These are phyloP conservation scores for Scytalopus superciliaris DNA, from an alignment of 2,113 vertebrate species.

Conservation along the genomic window DNA sequence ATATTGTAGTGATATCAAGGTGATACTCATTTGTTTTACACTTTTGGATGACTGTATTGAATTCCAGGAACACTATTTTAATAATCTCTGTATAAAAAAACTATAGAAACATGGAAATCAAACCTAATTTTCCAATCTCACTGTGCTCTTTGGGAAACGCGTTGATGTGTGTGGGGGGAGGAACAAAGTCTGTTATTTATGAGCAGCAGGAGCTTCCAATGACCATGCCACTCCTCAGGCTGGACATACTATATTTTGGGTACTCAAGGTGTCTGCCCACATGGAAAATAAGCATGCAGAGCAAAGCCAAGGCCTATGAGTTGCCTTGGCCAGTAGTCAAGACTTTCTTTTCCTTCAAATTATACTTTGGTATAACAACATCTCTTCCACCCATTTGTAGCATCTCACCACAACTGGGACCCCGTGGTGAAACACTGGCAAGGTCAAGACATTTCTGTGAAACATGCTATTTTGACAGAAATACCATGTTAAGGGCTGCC, in stretches of 20 bases:
- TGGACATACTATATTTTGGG: background rate
- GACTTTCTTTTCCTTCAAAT: background rate
- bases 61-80: background rate
- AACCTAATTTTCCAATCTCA: background rate
- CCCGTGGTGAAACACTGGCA: background rate
- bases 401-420: background rate
- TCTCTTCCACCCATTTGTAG: background rate
- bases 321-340: background rate
- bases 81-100: background rate
- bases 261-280: background rate
- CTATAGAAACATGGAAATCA: background rate
- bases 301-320: background rate
- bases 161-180: background rate
- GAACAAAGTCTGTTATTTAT: background rate
- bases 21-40: background rate
- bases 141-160: rapidly evolving
- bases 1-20: background rate
- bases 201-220: background rate
- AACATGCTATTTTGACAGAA: background rate
- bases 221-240: background rate
- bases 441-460: background rate
- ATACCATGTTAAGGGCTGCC: background rate
- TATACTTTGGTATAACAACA: background rate
- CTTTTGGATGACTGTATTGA: background rate
- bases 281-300: background rate